A percentile compares a stretch with the other conserved stretches of the same genome.
phyloP scores from a whole-genome alignment of 2,888 invertebrate species.

The Agrotis clavis region DNA sequence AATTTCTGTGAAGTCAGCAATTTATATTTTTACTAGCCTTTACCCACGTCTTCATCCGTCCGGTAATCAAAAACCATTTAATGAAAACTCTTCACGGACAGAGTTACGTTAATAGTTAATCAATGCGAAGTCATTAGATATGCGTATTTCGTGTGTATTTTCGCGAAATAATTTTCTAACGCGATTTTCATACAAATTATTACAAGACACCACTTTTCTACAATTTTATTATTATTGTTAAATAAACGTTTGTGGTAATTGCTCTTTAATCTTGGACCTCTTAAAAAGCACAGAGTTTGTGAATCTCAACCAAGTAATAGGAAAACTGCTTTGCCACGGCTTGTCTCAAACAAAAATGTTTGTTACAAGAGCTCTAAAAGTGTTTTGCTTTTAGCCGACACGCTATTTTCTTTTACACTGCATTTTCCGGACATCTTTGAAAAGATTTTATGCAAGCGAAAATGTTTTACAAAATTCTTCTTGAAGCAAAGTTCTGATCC shows the following conservation, averaged over 20 bases:
- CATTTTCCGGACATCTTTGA: neutral
- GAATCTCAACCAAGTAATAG: slow-evolving; percentile 22
- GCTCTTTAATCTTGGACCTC: slow-evolving; percentile 9
- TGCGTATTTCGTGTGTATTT: neutral
- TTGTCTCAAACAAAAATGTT: slow-evolving; percentile 32
- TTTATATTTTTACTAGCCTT: too few species aligned
- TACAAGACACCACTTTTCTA: too few species aligned
- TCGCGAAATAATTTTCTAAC: neutral
- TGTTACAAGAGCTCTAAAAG: slow-evolving; percentile 2
- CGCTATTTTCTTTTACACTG: neutral
- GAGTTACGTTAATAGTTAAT: too few species aligned
- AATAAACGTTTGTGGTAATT: too few species aligned
- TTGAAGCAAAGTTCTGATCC: neutral
- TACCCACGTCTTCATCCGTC: too few species aligned
- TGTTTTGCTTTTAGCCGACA: neutral
- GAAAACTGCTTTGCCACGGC: slow-evolving; percentile 23
- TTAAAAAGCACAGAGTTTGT: slow-evolving; percentile 31
- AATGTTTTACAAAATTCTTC: neutral
- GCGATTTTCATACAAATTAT: neutral
- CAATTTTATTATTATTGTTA: too few species aligned
- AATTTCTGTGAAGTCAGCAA: neutral
- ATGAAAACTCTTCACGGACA: too few species aligned
- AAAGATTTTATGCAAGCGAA: slow-evolving; percentile 2
- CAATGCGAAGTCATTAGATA: too few species aligned
- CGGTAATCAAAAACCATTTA: neutral